phyloP scores from a whole-genome alignment of 53 echinoderm and acorn worm species.

The Holothuria scabra region DNA sequence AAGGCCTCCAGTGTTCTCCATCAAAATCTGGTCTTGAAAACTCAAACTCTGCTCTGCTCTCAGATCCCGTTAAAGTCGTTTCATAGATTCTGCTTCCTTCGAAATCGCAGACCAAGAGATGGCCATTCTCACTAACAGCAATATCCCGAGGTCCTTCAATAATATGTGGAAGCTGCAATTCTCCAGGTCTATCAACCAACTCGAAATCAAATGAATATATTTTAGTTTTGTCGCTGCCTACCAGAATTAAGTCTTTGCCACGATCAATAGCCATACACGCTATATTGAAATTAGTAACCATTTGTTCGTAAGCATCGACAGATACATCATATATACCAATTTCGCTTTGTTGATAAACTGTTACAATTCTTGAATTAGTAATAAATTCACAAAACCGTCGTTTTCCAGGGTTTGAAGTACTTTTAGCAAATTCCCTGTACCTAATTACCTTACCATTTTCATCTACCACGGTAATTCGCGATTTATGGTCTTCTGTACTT shows the following conservation, averaged over 20 bases:
- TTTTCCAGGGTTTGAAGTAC: neutral
- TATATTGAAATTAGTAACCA: neutral
- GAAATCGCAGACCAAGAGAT: neutral
- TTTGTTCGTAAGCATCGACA: neutral
- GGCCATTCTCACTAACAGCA: neutral
- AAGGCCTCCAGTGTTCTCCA: slow-evolving; percentile 1
- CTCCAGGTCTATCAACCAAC: neutral
- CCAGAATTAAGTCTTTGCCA: neutral
- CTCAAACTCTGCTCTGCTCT: neutral
- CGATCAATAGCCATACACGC: neutral
- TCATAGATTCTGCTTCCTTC: neutral
- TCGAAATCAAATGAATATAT: neutral
- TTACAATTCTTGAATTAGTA: neutral
- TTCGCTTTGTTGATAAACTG: neutral
- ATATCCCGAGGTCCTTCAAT: neutral
- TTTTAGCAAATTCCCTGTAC: neutral
- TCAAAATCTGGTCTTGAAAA: slow-evolving; percentile 9
- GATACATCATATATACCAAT: slow-evolving; percentile 13
- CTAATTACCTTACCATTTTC: neutral
- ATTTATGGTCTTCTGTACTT: neutral
- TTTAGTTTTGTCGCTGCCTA: neutral
- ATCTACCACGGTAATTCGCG: neutral
- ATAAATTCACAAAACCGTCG: neutral
- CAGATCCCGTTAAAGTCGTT: neutral
- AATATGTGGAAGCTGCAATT: neutral